Percentiles rank a stretch among this genome's conserved stretches.
phyloP scores from a whole-genome alignment of 2,888 invertebrate species.

The Eristalinus aeneus region DNA sequence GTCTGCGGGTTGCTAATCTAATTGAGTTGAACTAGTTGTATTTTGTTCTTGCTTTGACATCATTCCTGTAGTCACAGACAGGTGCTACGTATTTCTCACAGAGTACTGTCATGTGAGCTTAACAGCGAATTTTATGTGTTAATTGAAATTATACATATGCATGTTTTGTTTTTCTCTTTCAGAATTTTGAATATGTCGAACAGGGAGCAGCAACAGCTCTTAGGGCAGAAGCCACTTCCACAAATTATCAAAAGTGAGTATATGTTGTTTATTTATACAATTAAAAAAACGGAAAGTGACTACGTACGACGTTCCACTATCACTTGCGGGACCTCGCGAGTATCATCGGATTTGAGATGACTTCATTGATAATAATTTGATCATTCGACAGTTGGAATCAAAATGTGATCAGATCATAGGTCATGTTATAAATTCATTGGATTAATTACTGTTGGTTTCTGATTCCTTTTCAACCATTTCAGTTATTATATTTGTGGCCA shows the following conservation, averaged over 20 bases:
- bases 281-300: background rate
- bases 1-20: background rate
- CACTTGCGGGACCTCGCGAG: background rate
- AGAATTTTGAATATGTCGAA: constrained; percentile 57
- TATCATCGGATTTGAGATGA: background rate
- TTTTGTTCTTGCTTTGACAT: background rate
- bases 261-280: background rate
- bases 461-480: too few relatives aligned
- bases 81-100: background rate
- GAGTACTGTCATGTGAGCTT: constrained; percentile 13
- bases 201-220: constrained; percentile 63
- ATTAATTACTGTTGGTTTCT: too few relatives aligned
- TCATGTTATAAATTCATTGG: too few relatives aligned
- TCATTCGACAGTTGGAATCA: too few relatives aligned
- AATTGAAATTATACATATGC: background rate
- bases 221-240: constrained; percentile 50
- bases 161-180: constrained; percentile 1
- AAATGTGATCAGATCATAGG: background rate
- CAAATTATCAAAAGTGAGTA: constrained; percentile 66
- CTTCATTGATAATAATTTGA: background rate
- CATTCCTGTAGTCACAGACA: background rate
- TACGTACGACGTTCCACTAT: background rate
- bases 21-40: background rate
- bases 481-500: too few relatives aligned
- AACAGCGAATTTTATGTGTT: background rate